These are phyloP conservation scores for Apostichopus californicus DNA, from an alignment of 35 echinoderm and acorn worm species.

Conservation along the genomic window DNA sequence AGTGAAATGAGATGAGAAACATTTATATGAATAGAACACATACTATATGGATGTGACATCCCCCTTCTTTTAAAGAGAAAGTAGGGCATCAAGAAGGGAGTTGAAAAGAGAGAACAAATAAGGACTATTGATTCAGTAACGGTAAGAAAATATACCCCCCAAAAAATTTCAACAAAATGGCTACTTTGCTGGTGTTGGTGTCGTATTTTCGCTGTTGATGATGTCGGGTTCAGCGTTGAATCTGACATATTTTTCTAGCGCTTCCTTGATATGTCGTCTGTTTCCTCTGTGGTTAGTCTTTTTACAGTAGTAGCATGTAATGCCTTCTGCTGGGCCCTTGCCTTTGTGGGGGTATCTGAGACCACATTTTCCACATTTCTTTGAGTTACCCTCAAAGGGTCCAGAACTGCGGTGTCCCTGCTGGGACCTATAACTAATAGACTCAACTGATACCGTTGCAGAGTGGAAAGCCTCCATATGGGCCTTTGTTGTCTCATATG, in stretches of 20 bases:
- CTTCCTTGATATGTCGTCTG: constrained; percentile 9
- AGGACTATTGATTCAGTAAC: neutral
- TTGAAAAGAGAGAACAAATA: neutral
- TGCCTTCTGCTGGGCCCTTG: constrained; percentile 23
- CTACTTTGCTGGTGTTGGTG: constrained; percentile 2
- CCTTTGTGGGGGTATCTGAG: neutral
- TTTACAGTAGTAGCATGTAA: no score
- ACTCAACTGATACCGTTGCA: no score
- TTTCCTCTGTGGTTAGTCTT: neutral
- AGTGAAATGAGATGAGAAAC: no score
- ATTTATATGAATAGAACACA: neutral
- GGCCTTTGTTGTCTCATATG: constrained; percentile 40
- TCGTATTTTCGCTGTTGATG: neutral
- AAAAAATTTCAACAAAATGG: neutral
- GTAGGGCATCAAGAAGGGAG: neutral
- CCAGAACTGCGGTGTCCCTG: neutral
- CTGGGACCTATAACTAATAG: neutral
- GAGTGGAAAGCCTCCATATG: constrained; percentile 23
- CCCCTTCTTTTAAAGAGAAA: neutral
- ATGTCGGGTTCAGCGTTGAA: constrained; percentile 3
- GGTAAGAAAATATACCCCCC: no score
- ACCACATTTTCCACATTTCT: constrained; percentile 4
- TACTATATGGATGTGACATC: constrained; percentile 15
- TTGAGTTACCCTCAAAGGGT: neutral
- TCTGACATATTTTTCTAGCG: neutral